Evolutionary conservation across 2,113 vertebrate genomes (phyloP), one percentile per base, ranked within the genome.

Genomic region (Empidonax alnorum): DNA sequence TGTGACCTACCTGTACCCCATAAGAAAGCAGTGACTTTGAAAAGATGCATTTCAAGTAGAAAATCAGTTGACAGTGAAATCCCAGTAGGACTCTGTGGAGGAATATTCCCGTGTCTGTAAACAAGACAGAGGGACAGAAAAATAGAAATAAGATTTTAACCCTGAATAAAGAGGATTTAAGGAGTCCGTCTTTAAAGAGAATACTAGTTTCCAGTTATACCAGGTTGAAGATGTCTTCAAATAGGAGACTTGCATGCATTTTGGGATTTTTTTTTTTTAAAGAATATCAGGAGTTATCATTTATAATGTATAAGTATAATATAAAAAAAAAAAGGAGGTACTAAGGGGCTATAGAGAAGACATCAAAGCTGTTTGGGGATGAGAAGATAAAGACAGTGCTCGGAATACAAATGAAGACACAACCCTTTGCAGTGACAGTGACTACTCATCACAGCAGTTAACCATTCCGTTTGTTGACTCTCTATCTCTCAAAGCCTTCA

Each of bases 1-100:
- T 6, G 4, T 0, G 0, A 65, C 52, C 41, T 39, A 62, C 9
- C 33, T 25, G 11, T 62, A 56, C 3, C 8, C 7, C 17, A 27
- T 69, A 14, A 65, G 42, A 79, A 83, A 49, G 11, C 21, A 73
- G 11, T 13, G 18, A 65, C 17, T 84, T 20, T 87, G 22, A 50
- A 65, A 90, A 76, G 17, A 75, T 22, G 21, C 2, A 8, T 85
- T 72, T 55, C 14, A 86, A n/a, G 31, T 2, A 80, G 58, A 69
- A 72, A 83, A 73, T n/a, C 35, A 68, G 2, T 25, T 39, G 52
- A 56, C 24, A 47, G 21, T n/a, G 41, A 72, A 19, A 39, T 68
- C 59, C 27, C 10, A 46, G 42, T 47, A 83, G 16, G 31, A 44
- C 9, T 35, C 10, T 47, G 22, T 23, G 23, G 6, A 90, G 13